Evolutionary conservation across 1,140 invertebrate species (phyloP), one percentile per base, ranked within the genome.

Genomic region (Scaptomyza montana): DNA sequence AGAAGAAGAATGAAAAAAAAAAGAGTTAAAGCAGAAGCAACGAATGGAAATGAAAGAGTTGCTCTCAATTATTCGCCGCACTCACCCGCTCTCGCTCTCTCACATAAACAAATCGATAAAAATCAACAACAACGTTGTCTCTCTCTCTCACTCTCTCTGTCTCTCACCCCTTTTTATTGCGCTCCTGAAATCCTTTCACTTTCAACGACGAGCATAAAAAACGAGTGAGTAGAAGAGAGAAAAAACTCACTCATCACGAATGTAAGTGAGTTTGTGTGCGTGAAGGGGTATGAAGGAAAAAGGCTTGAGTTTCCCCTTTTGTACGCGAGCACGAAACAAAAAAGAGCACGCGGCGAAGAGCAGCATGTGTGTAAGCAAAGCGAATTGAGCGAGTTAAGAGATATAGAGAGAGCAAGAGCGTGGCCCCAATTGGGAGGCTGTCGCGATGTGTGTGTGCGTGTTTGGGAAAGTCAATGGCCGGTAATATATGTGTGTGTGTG

Each of bases 21-120:
- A 90, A 85, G 86, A 90, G 86, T 90, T 90, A 80, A 89, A 66
- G 61, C 67, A 59, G 63, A 77, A 75, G 59, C 81, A 50, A 80
- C 81, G 82, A 86, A 86, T 86, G 61, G 75, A 47, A 86, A 53
- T 56, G 67, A 82, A 77, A 87, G 78, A 74, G 59, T 54, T 81
- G 50, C 63, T 47, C 50, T 78, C 72, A 78, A n/a, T 49, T 76
- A 66, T 78, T 81, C 78, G 82, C 82, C 82, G 68, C 74, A 65
- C 39, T 62, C 59, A 45, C 56, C 61, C 2, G 45, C 53, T 16
- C 19, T 41, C n/a, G 5, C 65, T 46, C 49, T 60, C 66, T 53
- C 66, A 62, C 33, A 54, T 50, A 55, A 45, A 56, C 41, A 51
- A 74, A 81, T 90, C 84, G 55, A 79, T 82, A 81, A 76, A 70